Percentiles rank a stretch among this genome's conserved stretches.
Conservation (phyloP, 1,140 invertebrate genomes). For the Bombus consobrinus region DNA sequence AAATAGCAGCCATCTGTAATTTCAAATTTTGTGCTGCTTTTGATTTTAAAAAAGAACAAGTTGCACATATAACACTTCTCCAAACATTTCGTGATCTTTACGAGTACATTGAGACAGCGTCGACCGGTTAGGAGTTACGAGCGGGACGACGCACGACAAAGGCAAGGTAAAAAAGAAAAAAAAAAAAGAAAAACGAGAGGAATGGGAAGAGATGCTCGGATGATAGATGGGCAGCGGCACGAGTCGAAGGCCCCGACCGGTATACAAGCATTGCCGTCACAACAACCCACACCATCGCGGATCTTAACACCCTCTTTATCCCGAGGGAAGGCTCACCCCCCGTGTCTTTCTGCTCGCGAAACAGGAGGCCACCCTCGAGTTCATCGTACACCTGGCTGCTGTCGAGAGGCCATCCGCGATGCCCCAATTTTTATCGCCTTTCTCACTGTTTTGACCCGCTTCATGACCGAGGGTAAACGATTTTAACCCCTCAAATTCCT, state of each 20-base stretch:
- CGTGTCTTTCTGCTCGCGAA: conserved; percentile 62
- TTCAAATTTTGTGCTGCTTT: background rate
- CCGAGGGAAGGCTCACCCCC: conserved; percentile 69
- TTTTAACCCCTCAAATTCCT: background rate
- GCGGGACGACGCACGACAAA: background rate
- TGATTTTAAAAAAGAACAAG: background rate
- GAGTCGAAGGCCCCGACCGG: conserved; percentile 64
- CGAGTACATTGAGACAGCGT: background rate
- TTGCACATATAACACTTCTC: background rate
- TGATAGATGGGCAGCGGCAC: conserved; percentile 71
- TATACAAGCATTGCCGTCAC: conserved; percentile 74
- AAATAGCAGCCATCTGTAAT: background rate
- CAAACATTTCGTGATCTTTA: background rate
- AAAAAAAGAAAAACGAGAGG: background rate
- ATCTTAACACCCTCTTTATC: conserved; percentile 76
- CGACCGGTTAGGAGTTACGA: too few species aligned
- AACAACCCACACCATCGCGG: conserved; percentile 74
- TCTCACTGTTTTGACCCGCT: conserved; percentile 68
- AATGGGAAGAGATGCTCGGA: conserved; percentile 52
- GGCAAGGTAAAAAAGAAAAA: background rate
- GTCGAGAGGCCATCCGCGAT: conserved; percentile 66
- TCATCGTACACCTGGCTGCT: conserved; percentile 69
- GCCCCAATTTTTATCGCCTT: conserved; percentile 73
- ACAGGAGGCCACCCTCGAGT: conserved; percentile 64
- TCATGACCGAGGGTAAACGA: conserved; percentile 38